Evolutionary conservation across 2,797 vertebrate genomes (phyloP).

Genomic region (Liasis olivaceus): DNA sequence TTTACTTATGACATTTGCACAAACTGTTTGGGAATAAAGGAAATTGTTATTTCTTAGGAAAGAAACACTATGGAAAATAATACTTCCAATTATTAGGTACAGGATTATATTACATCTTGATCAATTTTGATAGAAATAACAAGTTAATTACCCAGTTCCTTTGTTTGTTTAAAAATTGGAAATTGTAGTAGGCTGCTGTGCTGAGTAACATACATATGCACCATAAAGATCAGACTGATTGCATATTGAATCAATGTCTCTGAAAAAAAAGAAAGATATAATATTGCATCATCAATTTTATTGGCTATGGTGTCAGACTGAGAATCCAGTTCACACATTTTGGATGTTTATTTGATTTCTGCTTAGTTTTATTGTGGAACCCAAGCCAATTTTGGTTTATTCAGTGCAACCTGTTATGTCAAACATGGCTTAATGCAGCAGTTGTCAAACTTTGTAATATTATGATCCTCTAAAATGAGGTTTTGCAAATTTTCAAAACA

Average conservation of each 20-base stretch:
- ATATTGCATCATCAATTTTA: neutral
- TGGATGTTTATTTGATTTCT: neutral
- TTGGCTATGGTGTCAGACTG: neutral
- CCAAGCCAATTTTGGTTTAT: neutral
- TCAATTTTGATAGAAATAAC: neutral
- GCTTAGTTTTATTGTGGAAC: neutral
- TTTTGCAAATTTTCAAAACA: neutral
- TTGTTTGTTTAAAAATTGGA: neutral
- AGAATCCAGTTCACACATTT: neutral
- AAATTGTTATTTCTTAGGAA: neutral
- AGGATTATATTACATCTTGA: neutral
- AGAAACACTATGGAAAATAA: neutral
- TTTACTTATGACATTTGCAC: too few relatives aligned
- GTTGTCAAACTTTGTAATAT: neutral
- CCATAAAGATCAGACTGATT: neutral
- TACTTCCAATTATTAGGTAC: neutral
- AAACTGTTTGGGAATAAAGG: too few relatives aligned
- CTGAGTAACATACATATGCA: neutral
- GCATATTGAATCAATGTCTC: neutral
- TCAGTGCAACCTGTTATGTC: neutral
- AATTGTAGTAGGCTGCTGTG: neutral
- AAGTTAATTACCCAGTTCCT: neutral
- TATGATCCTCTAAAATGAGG: neutral
- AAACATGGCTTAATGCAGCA: neutral
- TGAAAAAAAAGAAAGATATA: neutral